These are phyloP conservation scores for Eupithecia pulchellata DNA, from an alignment of 2,888 invertebrate species.

Conservation along the genomic window DNA sequence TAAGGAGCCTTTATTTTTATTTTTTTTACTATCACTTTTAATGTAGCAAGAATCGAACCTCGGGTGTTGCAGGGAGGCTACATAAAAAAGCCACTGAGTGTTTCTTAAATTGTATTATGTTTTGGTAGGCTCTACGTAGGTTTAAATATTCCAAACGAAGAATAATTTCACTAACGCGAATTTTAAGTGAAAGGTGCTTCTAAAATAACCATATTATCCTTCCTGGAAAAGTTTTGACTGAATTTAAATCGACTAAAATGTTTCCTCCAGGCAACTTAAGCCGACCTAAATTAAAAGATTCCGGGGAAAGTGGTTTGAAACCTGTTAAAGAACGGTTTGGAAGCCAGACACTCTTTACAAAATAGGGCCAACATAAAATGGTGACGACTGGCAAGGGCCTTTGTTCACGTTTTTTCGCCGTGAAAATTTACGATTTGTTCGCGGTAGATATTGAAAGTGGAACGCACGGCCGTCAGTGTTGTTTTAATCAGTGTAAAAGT, in stretches of 20 bases:
- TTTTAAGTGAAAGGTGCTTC: neutral
- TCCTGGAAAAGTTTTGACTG: neutral
- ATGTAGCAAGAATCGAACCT: too few species aligned
- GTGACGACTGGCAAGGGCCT: neutral
- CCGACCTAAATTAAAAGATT: constrained; percentile 21
- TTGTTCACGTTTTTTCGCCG: too few species aligned
- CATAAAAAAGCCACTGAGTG: too few species aligned
- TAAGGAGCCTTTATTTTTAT: too few species aligned
- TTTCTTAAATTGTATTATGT: too few species aligned
- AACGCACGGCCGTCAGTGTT: too few species aligned
- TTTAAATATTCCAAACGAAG: neutral
- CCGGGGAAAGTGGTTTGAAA: constrained; percentile 20
- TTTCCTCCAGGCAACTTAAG: constrained; percentile 4
- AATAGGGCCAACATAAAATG: neutral
- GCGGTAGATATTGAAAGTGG: too few species aligned
- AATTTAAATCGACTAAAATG: neutral
- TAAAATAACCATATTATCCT: neutral
- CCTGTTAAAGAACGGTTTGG: constrained; percentile 8
- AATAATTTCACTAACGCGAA: neutral
- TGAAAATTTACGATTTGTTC: too few species aligned
- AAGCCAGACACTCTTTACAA: neutral
- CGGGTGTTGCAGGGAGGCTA: too few species aligned
- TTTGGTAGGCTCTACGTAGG: too few species aligned
- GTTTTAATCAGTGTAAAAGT: too few species aligned
- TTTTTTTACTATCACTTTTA: too few species aligned